These are phyloP conservation scores for Xiphorhynchus erythropygius DNA, from an alignment of 2,797 vertebrate species.

Conservation along the genomic window DNA sequence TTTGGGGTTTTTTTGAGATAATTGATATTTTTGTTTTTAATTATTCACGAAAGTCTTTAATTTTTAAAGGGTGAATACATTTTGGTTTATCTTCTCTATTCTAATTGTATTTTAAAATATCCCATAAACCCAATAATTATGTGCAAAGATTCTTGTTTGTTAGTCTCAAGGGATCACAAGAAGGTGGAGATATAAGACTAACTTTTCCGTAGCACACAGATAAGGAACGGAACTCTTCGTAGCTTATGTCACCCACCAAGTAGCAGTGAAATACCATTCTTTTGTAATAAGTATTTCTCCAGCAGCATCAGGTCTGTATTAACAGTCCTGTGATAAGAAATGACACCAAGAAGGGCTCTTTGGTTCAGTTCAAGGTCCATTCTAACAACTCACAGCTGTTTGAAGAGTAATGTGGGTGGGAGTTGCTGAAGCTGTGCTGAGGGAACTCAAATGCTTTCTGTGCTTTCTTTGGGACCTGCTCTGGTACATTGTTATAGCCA, in stretches of 20 bases:
- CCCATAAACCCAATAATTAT: not conserved
- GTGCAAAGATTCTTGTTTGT: not conserved
- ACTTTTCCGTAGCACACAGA: conserved; percentile 4
- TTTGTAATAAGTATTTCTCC: not conserved
- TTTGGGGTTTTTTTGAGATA: not conserved
- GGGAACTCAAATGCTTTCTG: not conserved
- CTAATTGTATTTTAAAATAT: not conserved
- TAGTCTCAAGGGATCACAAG: not conserved
- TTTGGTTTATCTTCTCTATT: not conserved
- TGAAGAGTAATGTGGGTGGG: not conserved
- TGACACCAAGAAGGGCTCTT: not conserved
- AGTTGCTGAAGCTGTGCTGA: not conserved
- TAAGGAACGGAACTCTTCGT: not conserved
- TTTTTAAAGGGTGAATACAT: not conserved
- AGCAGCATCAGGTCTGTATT: conserved; percentile 41
- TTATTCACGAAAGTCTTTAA: not conserved
- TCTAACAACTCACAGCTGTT: conserved; percentile 63
- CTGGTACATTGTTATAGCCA: not conserved
- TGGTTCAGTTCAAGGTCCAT: not conserved
- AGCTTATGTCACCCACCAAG: not conserved
- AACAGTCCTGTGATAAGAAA: conserved; percentile 46
- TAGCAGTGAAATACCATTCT: not conserved
- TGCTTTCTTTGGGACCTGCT: not conserved
- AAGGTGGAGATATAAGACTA: conserved; percentile 10
- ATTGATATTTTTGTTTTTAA: not conserved